Percentiles rank a stretch among this genome's conserved stretches.
These are phyloP conservation scores for Gymnothorax reevesii DNA, from an alignment of 2,797 vertebrate species.

Conservation along the genomic window DNA sequence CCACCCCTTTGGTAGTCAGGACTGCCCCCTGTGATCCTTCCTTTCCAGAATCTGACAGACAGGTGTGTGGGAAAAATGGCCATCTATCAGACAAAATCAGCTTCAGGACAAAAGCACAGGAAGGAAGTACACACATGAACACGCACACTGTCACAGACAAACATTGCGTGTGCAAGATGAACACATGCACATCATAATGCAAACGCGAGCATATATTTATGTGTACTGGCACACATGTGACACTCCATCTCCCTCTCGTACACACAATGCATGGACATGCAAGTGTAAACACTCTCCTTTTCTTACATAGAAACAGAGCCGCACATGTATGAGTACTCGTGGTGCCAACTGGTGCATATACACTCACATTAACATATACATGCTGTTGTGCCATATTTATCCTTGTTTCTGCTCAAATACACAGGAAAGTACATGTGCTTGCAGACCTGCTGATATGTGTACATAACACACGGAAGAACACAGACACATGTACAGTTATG, in stretches of 20 bases:
- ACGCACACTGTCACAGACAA: not conserved
- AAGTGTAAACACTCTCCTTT: too few species aligned
- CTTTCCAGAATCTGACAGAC: conserved; percentile 20
- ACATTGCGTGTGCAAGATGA: too few species aligned
- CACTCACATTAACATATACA: not conserved
- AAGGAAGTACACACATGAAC: not conserved
- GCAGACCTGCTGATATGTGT: not conserved
- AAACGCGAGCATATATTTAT: not conserved
- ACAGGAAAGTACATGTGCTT: not conserved
- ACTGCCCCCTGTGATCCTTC: conserved; percentile 25
- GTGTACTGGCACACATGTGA: not conserved
- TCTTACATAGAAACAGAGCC: too few species aligned
- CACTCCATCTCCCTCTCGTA: not conserved
- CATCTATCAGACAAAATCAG: not conserved
- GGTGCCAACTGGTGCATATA: not conserved
- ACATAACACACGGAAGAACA: not conserved
- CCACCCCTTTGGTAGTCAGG: conserved; percentile 26
- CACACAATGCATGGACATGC: not conserved
- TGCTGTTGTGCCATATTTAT: not conserved
- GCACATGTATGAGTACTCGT: not conserved
- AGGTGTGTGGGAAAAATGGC: conserved; percentile 16
- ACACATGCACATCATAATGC: conserved; percentile 15
- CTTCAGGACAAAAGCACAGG: conserved; percentile 10
- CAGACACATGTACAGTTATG: not conserved
- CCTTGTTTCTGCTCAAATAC: not conserved